phyloP scores from a whole-genome alignment of 2,888 invertebrate genomes.

The Zele albiditarsus region DNA sequence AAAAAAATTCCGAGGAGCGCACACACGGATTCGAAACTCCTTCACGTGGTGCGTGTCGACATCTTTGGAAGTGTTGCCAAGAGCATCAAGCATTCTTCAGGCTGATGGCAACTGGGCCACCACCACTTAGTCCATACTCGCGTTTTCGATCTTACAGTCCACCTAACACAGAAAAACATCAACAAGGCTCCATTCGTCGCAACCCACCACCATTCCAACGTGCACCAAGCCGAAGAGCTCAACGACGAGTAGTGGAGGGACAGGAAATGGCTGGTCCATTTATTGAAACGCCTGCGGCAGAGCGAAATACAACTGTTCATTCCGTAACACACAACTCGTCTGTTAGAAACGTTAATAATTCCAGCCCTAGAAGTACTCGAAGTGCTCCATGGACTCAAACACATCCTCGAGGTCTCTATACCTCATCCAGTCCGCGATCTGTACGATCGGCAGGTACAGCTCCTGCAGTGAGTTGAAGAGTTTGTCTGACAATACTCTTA shows the following conservation, averaged over 20 bases:
- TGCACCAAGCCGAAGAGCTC: conserved; percentile 85
- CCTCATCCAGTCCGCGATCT: conserved; percentile 86
- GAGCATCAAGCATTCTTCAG: conserved; percentile 97
- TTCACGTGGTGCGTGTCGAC: conserved; percentile 93
- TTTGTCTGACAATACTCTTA: neutral
- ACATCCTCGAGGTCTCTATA: conserved; percentile 84
- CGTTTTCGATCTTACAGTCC: conserved; percentile 71
- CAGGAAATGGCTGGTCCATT: conserved; percentile 73
- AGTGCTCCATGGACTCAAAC: conserved; percentile 87
- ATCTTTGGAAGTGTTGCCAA: conserved; percentile 96
- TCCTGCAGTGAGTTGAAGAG: conserved; percentile 60
- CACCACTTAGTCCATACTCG: conserved; percentile 70
- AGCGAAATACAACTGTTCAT: conserved; percentile 57
- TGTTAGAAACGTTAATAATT: conserved; percentile 60
- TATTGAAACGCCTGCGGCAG: conserved; percentile 61
- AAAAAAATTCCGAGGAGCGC: conserved; percentile 96
- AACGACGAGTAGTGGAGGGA: conserved; percentile 80
- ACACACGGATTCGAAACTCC: conserved; percentile 98
- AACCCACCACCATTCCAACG: conserved; percentile 84
- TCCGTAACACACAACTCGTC: conserved; percentile 53
- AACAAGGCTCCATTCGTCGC: conserved; percentile 71
- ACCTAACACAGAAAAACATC: conserved; percentile 67
- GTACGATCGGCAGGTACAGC: conserved; percentile 81
- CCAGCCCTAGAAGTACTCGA: conserved; percentile 84
- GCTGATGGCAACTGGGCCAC: conserved; percentile 80